A percentile compares a stretch with the other conserved stretches of the same genome.
These are phyloP conservation scores for Heliconius eleuchia DNA, from an alignment of 1,140 invertebrate species.

Conservation along the genomic window DNA sequence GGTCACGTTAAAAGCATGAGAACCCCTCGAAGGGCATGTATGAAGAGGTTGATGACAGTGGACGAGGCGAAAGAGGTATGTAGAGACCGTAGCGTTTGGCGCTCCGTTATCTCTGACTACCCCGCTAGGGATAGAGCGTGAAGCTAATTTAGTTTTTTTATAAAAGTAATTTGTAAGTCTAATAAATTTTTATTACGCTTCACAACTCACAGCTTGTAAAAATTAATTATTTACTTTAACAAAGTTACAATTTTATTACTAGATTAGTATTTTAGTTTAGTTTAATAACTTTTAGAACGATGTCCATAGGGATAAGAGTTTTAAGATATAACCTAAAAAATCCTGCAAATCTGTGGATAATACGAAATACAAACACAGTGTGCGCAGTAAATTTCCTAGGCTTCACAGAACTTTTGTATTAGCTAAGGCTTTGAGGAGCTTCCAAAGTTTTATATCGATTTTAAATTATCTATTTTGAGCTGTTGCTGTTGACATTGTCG, in stretches of 20 bases:
- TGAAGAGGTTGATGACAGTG: no score
- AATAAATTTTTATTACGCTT: not conserved
- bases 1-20: no score
- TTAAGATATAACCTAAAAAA: not conserved
- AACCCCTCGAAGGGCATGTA: no score
- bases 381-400: not conserved
- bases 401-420: not conserved
- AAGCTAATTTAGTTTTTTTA: no score
- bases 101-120: no score
- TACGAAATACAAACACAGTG: not conserved
- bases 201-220: not conserved
- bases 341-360: not conserved
- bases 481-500: not conserved
- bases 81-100: no score
- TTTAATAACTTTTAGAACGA: not conserved
- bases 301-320: not conserved
- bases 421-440: not conserved
- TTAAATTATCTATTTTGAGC: not conserved
- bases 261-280: not conserved
- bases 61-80: no score
- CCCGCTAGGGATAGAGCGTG: no score
- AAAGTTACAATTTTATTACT: not conserved
- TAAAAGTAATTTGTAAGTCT: not conserved
- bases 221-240: not conserved
- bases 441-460: not conserved